Conservation (phyloP, 1,140 invertebrate species). For the Drosophila cardini region DNA sequence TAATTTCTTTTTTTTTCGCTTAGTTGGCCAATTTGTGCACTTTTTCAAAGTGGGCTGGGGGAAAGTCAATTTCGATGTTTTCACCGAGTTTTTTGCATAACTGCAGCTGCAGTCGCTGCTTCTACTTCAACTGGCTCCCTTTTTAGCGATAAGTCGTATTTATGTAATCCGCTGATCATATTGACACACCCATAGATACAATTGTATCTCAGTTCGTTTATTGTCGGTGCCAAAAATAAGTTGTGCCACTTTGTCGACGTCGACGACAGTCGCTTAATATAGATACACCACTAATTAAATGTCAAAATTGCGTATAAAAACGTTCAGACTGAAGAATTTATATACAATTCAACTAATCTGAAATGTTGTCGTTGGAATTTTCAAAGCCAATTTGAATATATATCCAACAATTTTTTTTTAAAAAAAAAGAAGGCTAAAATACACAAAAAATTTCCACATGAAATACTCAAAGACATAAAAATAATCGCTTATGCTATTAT, state of each 20-base stretch:
- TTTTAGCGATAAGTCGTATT: slow-evolving; percentile 35
- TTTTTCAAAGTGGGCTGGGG: slow-evolving; percentile 7
- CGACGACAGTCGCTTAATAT: slow-evolving; percentile 41
- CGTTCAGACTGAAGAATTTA: slow-evolving; percentile 68
- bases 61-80: slow-evolving; percentile 76
- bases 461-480: neutral
- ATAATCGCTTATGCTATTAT: neutral
- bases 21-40: slow-evolving; percentile 49
- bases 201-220: slow-evolving; percentile 51
- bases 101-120: slow-evolving; percentile 31
- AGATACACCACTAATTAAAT: slow-evolving; percentile 74
- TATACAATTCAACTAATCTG: slow-evolving; percentile 59
- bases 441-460: neutral
- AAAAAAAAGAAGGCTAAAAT: neutral
- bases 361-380: slow-evolving; percentile 62
- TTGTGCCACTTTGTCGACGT: slow-evolving; percentile 62
- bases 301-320: slow-evolving; percentile 74
- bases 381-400: slow-evolving; percentile 66
- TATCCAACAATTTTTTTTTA: slow-evolving; percentile 48
- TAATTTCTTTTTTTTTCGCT: slow-evolving; percentile 9
- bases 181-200: slow-evolving; percentile 56
- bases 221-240: slow-evolving; percentile 60
- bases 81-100: slow-evolving; percentile 77
- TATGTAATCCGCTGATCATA: slow-evolving; percentile 50
- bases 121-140: slow-evolving; percentile 50